A percentile compares a stretch with the other conserved stretches of the same genome.
phyloP scores from a whole-genome alignment of 2,797 vertebrate genomes.

The Scarus forsteni region DNA sequence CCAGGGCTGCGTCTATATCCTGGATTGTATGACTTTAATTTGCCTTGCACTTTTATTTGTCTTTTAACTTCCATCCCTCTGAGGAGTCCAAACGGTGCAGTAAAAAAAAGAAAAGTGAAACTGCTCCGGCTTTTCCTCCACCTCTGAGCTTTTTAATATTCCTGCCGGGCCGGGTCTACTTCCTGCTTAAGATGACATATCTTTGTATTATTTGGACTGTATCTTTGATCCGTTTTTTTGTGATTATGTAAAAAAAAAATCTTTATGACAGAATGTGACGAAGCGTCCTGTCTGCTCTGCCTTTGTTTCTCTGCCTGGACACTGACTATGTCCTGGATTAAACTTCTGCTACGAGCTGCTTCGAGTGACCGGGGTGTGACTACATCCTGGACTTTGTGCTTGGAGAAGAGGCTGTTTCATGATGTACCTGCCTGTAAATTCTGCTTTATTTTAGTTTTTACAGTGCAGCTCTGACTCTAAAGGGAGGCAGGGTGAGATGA shows the following conservation, averaged over 20 bases:
- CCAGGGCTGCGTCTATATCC: slow-evolving; percentile 10
- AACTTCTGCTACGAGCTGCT: not conserved
- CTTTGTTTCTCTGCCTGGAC: slow-evolving; percentile 3
- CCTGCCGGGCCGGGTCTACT: slow-evolving; percentile 22
- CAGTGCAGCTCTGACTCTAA: not conserved
- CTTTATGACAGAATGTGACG: too few relatives aligned
- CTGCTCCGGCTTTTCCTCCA: not conserved
- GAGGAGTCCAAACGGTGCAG: slow-evolving; percentile 18
- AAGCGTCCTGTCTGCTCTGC: slow-evolving; percentile 28
- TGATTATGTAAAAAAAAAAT: not conserved
- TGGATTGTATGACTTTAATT: slow-evolving; percentile 10
- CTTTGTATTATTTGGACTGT: slow-evolving; percentile 3
- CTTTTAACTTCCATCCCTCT: not conserved
- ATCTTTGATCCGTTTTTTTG: not conserved
- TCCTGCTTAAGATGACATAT: slow-evolving; percentile 25
- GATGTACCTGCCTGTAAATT: slow-evolving; percentile 12
- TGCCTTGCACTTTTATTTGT: slow-evolving; percentile 25
- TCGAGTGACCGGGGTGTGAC: slow-evolving; percentile 7
- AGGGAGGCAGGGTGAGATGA: not conserved
- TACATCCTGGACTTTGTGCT: slow-evolving; percentile 19
- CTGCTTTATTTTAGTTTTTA: slow-evolving; percentile 30
- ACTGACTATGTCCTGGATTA: slow-evolving; percentile 34
- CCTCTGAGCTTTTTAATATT: not conserved
- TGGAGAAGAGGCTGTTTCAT: slow-evolving; percentile 18
- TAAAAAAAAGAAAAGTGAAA: not conserved